phyloP scores from a whole-genome alignment of 2,888 invertebrate species.

The Morinoia aosen region DNA sequence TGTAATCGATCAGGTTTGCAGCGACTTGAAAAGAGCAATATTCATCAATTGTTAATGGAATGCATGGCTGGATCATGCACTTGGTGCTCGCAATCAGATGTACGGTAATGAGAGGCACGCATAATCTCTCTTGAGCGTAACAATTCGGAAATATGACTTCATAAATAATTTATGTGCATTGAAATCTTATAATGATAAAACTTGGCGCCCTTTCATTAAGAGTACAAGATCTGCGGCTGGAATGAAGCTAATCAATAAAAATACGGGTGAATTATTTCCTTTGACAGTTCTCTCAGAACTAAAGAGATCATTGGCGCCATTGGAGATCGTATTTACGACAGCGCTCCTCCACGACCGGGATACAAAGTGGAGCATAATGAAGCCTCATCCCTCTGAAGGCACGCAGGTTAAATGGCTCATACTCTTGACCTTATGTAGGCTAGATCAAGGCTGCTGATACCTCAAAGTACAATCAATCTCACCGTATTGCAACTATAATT shows the following conservation, averaged over 20 bases:
- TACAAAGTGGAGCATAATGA: not conserved
- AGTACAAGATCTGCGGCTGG: not conserved
- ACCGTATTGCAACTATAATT: not conserved
- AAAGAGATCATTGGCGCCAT: not conserved
- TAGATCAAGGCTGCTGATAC: conserved; percentile 25
- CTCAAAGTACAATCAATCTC: not conserved
- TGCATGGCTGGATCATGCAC: not conserved
- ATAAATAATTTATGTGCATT: not conserved
- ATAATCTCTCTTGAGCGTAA: not conserved
- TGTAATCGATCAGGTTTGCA: not conserved
- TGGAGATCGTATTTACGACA: not conserved
- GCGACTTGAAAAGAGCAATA: not conserved
- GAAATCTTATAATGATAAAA: not conserved
- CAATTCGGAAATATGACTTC: not conserved
- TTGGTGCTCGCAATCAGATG: not conserved
- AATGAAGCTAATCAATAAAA: not conserved
- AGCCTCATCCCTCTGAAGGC: not conserved
- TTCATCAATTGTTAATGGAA: not conserved
- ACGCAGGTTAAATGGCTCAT: not conserved
- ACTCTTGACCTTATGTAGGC: conserved; percentile 26
- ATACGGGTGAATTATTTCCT: not conserved
- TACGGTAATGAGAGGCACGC: not conserved
- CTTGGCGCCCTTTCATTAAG: not conserved
- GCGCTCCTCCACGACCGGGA: not conserved
- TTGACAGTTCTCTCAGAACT: not conserved